Evolutionary conservation across 2,113 vertebrate species (phyloP).

Genomic region (Brachirus orientalis): DNA sequence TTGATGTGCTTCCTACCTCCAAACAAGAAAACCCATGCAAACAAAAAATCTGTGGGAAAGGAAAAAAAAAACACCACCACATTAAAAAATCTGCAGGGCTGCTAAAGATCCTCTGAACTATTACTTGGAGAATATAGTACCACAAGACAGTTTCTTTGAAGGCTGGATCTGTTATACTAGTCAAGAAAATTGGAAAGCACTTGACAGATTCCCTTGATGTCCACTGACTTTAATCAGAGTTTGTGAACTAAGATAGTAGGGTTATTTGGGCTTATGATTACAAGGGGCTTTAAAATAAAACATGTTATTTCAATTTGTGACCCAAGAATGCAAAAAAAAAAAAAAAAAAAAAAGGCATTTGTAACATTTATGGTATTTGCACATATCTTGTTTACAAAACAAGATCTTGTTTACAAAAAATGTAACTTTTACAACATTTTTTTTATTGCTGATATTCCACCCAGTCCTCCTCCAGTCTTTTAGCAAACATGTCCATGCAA

Average conservation of each 20-base stretch:
- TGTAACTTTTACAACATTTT: too few species aligned
- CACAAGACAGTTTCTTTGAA: constrained; percentile 71
- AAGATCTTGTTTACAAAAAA: too few species aligned
- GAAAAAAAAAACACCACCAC: constrained; percentile 7
- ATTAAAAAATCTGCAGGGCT: constrained; percentile 46
- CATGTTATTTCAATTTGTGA: too few species aligned
- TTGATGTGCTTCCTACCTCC: constrained; percentile 12
- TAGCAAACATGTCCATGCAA: constrained; percentile 8
- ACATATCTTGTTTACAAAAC: too few species aligned
- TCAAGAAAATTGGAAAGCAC: constrained; percentile 81
- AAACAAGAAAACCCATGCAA: constrained; percentile 22
- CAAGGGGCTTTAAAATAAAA: too few species aligned
- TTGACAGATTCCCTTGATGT: constrained; percentile 84
- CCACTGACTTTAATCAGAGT: constrained; percentile 83
- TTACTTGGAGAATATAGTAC: constrained; percentile 57
- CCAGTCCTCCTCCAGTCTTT: not conserved
- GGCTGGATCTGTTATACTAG: constrained; percentile 77
- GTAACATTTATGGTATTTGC: too few species aligned
- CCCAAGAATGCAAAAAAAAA: too few species aligned
- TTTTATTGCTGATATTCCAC: not conserved
- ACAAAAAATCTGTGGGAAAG: constrained; percentile 16
- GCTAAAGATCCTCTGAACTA: constrained; percentile 61
- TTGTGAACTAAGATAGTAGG: constrained; percentile 76
- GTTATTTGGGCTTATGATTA: too few species aligned
- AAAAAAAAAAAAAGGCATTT: too few species aligned